Evolutionary conservation across 2,797 vertebrate genomes (phyloP).

Genomic region (Corythornis leucogaster): DNA sequence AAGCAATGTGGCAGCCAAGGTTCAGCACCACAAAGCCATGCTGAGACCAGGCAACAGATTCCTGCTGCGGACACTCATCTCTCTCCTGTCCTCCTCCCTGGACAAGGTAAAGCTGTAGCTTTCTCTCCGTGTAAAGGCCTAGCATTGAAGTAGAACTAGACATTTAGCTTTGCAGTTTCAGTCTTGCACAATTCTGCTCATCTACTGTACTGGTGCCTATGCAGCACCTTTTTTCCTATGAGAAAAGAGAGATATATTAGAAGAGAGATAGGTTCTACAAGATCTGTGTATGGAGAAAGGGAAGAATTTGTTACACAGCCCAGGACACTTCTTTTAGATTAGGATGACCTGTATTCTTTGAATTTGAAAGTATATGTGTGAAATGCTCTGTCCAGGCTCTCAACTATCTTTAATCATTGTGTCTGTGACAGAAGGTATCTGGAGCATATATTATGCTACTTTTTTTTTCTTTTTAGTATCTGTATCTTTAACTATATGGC

Average conservation of each 20-base stretch:
- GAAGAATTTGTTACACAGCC: background rate
- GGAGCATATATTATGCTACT: background rate
- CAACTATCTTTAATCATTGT: background rate
- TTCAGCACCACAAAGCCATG: slow-evolving; percentile 75
- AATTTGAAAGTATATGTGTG: background rate
- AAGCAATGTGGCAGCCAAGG: slow-evolving; percentile 76
- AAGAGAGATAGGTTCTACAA: background rate
- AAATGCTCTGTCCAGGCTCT: background rate
- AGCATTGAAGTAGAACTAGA: background rate
- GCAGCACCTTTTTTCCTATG: background rate
- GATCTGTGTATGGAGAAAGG: background rate
- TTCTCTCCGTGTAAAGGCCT: background rate
- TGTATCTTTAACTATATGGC: background rate
- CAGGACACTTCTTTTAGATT: background rate
- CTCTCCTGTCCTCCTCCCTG: slow-evolving; percentile 82
- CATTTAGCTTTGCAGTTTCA: background rate
- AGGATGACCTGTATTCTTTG: background rate
- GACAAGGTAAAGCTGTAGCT: slow-evolving; percentile 77
- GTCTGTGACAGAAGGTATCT: background rate
- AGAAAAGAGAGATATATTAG: background rate
- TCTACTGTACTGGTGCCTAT: background rate
- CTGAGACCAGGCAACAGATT: slow-evolving; percentile 73
- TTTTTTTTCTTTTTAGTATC: background rate
- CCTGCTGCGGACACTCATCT: slow-evolving; percentile 79
- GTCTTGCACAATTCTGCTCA: background rate